Evolutionary conservation across 2,113 vertebrate genomes (phyloP), one percentile per base, ranked within the genome.

Genomic region (Picathartes gymnocephalus): DNA sequence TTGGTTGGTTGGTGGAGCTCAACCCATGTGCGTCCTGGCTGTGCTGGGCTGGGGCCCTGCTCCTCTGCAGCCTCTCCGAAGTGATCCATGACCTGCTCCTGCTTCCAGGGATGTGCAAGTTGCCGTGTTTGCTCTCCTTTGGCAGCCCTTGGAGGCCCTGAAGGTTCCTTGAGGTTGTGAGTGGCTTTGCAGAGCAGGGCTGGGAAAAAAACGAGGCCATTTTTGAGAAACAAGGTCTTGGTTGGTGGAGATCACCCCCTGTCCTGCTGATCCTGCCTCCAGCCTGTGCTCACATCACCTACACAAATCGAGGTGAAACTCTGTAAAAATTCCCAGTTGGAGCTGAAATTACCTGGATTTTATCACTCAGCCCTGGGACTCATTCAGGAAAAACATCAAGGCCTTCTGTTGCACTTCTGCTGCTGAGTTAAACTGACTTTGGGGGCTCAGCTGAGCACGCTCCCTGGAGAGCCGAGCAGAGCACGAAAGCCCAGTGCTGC

Each of bases 111-210:
- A 50, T 2, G 53, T 85, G 92, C 93, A 95, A 93, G 61, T 84
- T 45, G 85, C 51, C 14, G 21, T 77, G 47, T 93, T 96, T 93
- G 31, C 92, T 81, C 95, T 76, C 21, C 86, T 95, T 57, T 96
- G 91, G 91, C 94, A 93, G 93, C 91, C 69, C 91, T 84, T 39
- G 57, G 68, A 90, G 92, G 77, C 79, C 73, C 79, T 72, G 39
- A 31, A 90, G 92, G 30, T 94, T 92, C 89, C 73, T 61, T 87
- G 33, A 85, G 83, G 80, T 8, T 18, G 22, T 64, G 84, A 39
- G 42, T 31, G 61, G 33, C n/a, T 92, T 83, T 64, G 44, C 33
- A 90, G 71, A 44, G 50, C n/a, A 21, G 51, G 40, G 21, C 45
- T 66, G 81, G 48, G 70, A 6, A 44, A 56, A 73, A 84, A 47